Conservation (phyloP, 2,797 vertebrate species). For the Spizella passerina region DNA sequence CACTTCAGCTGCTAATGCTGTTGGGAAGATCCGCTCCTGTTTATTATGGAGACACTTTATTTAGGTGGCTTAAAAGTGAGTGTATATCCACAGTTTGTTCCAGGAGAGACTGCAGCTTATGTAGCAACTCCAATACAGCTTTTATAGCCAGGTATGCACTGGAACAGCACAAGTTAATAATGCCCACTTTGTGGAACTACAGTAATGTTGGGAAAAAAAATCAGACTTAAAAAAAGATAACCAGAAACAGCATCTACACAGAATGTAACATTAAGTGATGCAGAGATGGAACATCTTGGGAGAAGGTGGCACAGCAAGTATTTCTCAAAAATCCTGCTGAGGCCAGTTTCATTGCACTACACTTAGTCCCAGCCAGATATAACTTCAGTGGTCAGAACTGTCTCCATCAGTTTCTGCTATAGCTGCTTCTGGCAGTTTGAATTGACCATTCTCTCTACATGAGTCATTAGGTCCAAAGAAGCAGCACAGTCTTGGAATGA, state of each 20-base stretch:
- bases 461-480: not conserved
- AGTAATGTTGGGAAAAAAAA: not conserved
- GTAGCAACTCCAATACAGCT: not conserved
- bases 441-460: not conserved
- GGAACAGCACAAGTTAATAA: not conserved
- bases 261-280: not conserved
- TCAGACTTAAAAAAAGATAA: not conserved
- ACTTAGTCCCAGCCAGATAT: not conserved
- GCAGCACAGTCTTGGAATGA: not conserved
- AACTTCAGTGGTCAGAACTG: not conserved
- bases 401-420: not conserved
- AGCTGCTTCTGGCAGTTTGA: not conserved
- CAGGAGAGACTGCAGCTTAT: not conserved
- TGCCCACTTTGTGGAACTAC: not conserved
- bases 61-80: not conserved
- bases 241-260: not conserved
- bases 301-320: not conserved
- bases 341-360: not conserved
- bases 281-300: not conserved
- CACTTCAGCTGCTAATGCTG: not conserved
- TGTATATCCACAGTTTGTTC: not conserved
- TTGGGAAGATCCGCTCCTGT: not conserved
- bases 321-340: not conserved
- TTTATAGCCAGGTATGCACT: not conserved
- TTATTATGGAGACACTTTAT: not conserved